A percentile compares a stretch with the other conserved stretches of the same genome.
Conservation (phyloP, 2,797 vertebrate species). For the Sebastes paucispinis region DNA sequence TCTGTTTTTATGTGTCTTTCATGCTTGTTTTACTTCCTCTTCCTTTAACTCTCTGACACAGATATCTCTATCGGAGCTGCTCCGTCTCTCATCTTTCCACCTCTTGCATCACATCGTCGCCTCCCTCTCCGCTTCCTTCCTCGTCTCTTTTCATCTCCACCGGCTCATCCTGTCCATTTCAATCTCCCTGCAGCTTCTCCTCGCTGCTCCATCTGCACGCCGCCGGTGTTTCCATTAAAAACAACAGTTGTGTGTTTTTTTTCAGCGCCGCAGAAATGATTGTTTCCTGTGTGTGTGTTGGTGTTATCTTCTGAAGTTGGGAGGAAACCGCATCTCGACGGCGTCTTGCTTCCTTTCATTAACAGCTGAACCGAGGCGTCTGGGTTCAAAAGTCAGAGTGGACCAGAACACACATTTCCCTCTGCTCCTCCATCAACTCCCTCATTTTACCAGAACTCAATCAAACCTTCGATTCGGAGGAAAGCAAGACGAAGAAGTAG, state of each 20-base stretch:
- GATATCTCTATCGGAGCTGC: neutral
- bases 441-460: no score
- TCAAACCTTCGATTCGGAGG: no score
- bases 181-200: conserved; percentile 19
- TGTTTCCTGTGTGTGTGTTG: neutral
- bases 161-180: conserved; percentile 32
- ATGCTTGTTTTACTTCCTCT: neutral
- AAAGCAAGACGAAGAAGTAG: no score
- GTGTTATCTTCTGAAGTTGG: neutral
- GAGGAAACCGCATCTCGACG: neutral
- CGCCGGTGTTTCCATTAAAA: conserved; percentile 1
- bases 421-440: no score
- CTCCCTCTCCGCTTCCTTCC: conserved; percentile 12
- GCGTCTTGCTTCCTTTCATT: neutral
- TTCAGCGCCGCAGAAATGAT: neutral
- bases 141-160: conserved; percentile 29
- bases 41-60: conserved; percentile 17
- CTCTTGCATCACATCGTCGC: conserved; percentile 57
- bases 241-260: neutral
- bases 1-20: neutral
- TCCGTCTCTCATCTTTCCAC: conserved; percentile 31
- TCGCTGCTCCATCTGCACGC: neutral
- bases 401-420: neutral
- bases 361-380: neutral
- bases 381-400: neutral